Conservation (phyloP, 2,113 vertebrate genomes). For the Murina feae region DNA sequence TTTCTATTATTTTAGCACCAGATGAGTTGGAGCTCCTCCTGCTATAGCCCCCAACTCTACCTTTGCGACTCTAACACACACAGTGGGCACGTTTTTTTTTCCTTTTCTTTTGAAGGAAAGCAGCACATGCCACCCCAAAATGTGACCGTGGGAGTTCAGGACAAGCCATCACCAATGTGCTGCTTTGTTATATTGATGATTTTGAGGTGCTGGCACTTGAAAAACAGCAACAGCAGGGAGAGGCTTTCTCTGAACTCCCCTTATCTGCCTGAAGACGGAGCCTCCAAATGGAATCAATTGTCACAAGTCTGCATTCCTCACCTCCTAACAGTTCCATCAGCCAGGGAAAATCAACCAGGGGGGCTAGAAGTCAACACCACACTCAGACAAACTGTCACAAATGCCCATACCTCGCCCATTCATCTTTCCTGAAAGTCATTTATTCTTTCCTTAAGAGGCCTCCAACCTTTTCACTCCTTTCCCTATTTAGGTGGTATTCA, state of each 20-base stretch:
- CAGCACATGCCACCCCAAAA: not conserved
- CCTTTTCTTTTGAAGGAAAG: not conserved
- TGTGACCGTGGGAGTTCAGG: not conserved
- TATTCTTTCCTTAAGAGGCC: not conserved
- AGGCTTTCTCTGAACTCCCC: not conserved
- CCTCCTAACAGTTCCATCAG: not conserved
- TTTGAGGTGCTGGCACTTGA: not conserved
- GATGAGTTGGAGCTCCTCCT: not conserved
- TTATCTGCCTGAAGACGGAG: not conserved
- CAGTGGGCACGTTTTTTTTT: not conserved
- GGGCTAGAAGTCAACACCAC: not conserved
- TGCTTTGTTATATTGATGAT: not conserved
- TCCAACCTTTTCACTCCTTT: not conserved
- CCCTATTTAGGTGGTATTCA: not conserved
- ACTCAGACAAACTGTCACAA: not conserved
- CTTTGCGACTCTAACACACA: not conserved
- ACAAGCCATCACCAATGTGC: not conserved
- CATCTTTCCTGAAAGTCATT: not conserved
- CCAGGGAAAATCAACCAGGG: not conserved
- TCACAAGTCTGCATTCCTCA: not conserved
- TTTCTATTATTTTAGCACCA: not conserved
- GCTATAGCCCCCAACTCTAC: not conserved
- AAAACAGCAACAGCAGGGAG: not conserved
- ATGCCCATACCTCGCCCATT: not conserved
- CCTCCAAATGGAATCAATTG: not conserved